Conservation (phyloP, 2,113 vertebrate species). For the Saguinus imperator region DNA sequence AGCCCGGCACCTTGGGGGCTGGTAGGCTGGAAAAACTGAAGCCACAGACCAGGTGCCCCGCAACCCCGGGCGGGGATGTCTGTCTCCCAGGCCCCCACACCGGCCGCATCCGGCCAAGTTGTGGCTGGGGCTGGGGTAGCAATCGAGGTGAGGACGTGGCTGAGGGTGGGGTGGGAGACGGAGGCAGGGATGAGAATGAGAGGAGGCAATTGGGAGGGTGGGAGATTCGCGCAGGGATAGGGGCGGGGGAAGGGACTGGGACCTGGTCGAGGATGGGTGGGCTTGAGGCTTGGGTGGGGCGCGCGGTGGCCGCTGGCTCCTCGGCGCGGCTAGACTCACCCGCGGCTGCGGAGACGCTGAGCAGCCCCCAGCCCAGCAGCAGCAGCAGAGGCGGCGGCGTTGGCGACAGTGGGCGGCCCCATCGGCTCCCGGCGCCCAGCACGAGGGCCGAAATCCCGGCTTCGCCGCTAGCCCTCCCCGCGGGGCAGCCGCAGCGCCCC, state of each 20-base stretch:
- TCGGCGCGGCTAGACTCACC: constrained; percentile 81
- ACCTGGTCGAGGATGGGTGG: background rate
- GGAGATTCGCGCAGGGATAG: background rate
- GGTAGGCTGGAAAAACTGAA: constrained; percentile 62
- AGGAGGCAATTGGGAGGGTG: constrained; percentile 16
- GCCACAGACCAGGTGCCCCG: constrained; percentile 48
- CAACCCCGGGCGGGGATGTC: constrained; percentile 9
- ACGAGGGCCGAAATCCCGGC: constrained; percentile 64
- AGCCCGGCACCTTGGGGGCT: constrained; percentile 57
- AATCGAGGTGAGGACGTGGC: constrained; percentile 19
- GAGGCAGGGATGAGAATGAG: background rate
- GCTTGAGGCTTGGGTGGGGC: constrained; percentile 59
- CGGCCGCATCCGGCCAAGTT: constrained; percentile 61
- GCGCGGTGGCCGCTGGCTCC: constrained; percentile 22
- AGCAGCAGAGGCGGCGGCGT: constrained; percentile 80
- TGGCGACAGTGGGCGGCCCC: constrained; percentile 87
- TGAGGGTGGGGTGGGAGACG: background rate
- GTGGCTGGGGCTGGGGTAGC: constrained; percentile 41
- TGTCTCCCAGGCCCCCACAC: constrained; percentile 47
- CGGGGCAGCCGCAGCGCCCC: constrained; percentile 76
- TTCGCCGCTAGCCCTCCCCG: constrained; percentile 67
- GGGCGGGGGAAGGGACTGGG: background rate
- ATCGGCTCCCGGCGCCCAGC: constrained; percentile 76
- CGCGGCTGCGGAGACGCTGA: constrained; percentile 91
- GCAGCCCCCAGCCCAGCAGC: constrained; percentile 92